Percentiles rank a stretch among this genome's conserved stretches.
These are phyloP conservation scores for Bacillus rossius DNA, from an alignment of 1,140 invertebrate species.

Conservation along the genomic window DNA sequence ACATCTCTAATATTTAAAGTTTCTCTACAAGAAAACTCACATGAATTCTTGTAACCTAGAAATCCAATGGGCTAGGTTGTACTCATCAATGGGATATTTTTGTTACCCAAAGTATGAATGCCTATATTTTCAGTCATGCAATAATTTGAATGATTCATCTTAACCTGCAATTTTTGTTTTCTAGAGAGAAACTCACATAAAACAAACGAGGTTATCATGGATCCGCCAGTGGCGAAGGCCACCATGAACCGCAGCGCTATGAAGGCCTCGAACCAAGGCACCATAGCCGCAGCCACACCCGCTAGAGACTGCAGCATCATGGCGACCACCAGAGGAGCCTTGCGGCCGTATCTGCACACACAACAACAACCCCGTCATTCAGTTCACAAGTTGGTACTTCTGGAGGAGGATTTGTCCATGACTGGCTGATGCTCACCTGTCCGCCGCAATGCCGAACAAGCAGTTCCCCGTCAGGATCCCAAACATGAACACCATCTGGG, in stretches of 20 bases:
- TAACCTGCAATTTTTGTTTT: no score
- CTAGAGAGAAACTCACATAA: conserved; percentile 45
- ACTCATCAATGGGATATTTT: no score
- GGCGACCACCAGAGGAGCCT: conserved; percentile 62
- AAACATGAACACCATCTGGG: conserved; percentile 68
- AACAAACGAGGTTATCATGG: conserved; percentile 64
- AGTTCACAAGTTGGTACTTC: no score
- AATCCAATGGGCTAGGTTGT: no score
- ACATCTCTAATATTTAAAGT: no score
- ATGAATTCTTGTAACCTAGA: no score
- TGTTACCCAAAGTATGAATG: no score
- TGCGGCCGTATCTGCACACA: conserved; percentile 59
- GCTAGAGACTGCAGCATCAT: conserved; percentile 59
- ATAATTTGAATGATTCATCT: no score
- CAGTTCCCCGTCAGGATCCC: conserved; percentile 68
- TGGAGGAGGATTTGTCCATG: no score
- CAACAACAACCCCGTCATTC: no score
- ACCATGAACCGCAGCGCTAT: conserved; percentile 46
- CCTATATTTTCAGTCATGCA: no score
- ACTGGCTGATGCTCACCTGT: conserved; percentile 60
- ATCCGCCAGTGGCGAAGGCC: conserved; percentile 55
- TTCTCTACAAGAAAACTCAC: no score
- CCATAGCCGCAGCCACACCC: conserved; percentile 45
- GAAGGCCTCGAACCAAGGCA: conserved; percentile 46
- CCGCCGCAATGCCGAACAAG: conserved; percentile 64